These are phyloP conservation scores for Pseudochirops corinnae DNA, from an alignment of 2,797 vertebrate species.

Conservation along the genomic window DNA sequence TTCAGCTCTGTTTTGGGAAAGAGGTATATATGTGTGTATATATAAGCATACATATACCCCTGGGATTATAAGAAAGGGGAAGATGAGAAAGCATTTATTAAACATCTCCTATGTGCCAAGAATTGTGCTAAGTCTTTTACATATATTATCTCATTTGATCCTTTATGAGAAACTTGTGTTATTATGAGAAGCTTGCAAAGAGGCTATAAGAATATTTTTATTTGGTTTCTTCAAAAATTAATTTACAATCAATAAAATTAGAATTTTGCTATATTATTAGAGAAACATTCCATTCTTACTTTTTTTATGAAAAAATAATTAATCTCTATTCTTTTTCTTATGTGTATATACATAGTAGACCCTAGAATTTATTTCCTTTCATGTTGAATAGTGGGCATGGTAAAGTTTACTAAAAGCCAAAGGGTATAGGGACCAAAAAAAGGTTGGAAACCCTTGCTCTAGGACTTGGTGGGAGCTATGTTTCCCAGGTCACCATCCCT, in stretches of 20 bases:
- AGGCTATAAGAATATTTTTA: neutral
- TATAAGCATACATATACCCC: neutral
- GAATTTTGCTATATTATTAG: neutral
- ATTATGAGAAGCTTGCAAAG: neutral
- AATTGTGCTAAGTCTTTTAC: neutral
- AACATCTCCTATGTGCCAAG: neutral
- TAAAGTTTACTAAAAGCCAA: neutral
- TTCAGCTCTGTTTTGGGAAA: neutral
- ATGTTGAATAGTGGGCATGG: neutral
- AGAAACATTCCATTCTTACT: neutral
- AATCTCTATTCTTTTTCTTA: neutral
- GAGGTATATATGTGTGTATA: neutral
- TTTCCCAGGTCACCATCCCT: neutral
- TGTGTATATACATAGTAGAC: neutral
- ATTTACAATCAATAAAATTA: neutral
- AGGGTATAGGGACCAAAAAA: neutral
- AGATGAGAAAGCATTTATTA: neutral
- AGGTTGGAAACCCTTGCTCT: neutral
- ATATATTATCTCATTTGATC: neutral
- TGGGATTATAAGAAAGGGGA: neutral
- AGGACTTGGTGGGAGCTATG: neutral
- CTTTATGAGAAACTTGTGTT: neutral
- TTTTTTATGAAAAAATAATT: neutral
- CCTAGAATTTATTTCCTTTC: neutral
- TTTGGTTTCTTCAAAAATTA: neutral